Evolutionary conservation across 2,797 vertebrate species (phyloP), one percentile per base, ranked within the genome.

Genomic region (Platyrinchus mystaceus): DNA sequence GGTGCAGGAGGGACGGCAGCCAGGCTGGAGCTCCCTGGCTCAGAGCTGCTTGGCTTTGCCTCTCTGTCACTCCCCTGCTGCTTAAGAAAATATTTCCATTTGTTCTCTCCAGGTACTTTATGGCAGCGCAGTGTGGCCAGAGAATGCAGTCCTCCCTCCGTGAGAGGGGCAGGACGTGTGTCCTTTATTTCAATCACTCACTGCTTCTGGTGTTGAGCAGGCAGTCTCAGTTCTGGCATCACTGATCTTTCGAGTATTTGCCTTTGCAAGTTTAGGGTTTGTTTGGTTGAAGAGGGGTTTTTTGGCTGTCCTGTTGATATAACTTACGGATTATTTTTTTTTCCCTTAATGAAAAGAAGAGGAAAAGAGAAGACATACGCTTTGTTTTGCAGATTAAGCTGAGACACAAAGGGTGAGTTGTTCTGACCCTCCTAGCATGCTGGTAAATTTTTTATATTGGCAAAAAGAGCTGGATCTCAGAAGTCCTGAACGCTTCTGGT

Each of bases 71-170:
- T 95, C 50, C 62, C 79, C 50, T 92, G 47, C 78, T 0, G 50
- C 84, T 81, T 82, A 84, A 91, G 82, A 77, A 94, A 93, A 84
- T 90, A 89, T 94, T 93, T 95, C 87, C 92, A 86, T 91, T 95
- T 91, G 84, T 94, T 95, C 91, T 94, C 73, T 96, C 91, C 94
- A 93, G 95, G 85, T 95, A 92, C 39, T 93, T 95, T 91, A 89
- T 91, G 93, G 84, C 76, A 70, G 82, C 39, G 62, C 12, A 6
- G 63, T 12, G 44, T 93, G 90, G 87, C 88, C 63, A 71, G 80
- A 28, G 78, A 92, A 89, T 15, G 47, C 79, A 81, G 81, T 77
- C 26, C 27, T 90, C 59, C 44, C 52, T 63, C n/a, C 1, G 2
- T 0, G 5, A 83, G 47, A 55, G 44, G 39, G 76, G 46, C 58